phyloP scores from a whole-genome alignment of 92 coral and sea anemone genomes.

The Phenganax subtilis region DNA sequence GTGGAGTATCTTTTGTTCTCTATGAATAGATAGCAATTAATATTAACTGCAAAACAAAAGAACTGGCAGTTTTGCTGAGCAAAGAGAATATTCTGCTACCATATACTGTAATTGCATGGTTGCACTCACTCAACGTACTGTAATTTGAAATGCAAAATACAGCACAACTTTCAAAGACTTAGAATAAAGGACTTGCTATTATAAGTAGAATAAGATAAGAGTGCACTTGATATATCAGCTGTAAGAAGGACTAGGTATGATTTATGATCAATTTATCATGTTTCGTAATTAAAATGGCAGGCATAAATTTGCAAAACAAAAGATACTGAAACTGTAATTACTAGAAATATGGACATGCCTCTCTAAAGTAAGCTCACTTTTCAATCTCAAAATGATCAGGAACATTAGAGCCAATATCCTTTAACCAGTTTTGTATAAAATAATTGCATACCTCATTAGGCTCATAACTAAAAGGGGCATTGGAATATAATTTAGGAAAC shows the following conservation, averaged over 20 bases:
- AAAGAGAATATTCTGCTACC: too few relatives aligned
- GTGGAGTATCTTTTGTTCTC: too few relatives aligned
- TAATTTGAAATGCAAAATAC: not conserved
- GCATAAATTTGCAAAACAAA: not conserved
- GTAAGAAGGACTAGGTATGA: not conserved
- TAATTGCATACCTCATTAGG: not conserved
- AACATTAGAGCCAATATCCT: conserved; percentile 1
- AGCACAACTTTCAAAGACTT: not conserved
- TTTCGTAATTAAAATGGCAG: not conserved
- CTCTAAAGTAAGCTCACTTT: not conserved
- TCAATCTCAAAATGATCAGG: not conserved
- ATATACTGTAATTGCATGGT: too few relatives aligned
- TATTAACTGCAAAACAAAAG: too few relatives aligned
- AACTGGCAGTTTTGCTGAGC: too few relatives aligned
- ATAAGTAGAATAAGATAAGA: not conserved
- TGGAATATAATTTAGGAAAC: too few relatives aligned
- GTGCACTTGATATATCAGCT: not conserved
- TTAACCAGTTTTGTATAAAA: not conserved
- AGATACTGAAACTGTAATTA: not conserved
- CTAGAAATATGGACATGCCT: not conserved
- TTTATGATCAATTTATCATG: not conserved
- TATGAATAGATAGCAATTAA: too few relatives aligned
- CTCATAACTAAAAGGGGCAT: too few relatives aligned
- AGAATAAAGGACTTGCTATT: not conserved
- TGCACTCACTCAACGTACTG: not conserved